Evolutionary conservation across 2,888 invertebrate genomes (phyloP).

Genomic region (Eumerus sabulonum): DNA sequence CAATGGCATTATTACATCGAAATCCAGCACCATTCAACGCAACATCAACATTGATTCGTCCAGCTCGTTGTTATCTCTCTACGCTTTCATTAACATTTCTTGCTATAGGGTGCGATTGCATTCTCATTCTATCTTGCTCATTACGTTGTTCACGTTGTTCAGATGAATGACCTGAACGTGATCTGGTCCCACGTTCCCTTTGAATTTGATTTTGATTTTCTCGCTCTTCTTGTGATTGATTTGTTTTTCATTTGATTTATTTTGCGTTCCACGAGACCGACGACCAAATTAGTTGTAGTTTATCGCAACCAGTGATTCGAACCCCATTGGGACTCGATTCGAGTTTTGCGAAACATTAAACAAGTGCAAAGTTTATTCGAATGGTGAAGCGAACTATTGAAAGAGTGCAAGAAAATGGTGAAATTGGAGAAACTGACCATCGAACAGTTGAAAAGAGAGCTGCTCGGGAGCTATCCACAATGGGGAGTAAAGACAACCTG

Average conservation of each 20-base stretch:
- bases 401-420: too few species aligned
- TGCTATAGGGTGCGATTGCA: slow-evolving; percentile 13
- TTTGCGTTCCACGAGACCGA: not conserved
- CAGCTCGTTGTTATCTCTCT: slow-evolving; percentile 9
- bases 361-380: too few species aligned
- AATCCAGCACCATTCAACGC: slow-evolving; percentile 15
- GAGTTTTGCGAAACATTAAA: too few species aligned
- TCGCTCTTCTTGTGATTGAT: slow-evolving; percentile 12
- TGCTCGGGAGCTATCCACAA: too few species aligned
- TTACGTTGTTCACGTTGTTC: slow-evolving; percentile 7
- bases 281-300: too few species aligned
- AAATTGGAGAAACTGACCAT: too few species aligned
- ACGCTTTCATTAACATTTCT: slow-evolving; percentile 7
- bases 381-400: too few species aligned
- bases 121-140: slow-evolving; percentile 12
- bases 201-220: slow-evolving; percentile 9
- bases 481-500: too few species aligned
- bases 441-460: too few species aligned
- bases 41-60: slow-evolving; percentile 9
- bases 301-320: too few species aligned
- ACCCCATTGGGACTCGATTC: too few species aligned
- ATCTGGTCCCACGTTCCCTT: not conserved
- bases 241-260: slow-evolving; percentile 1
- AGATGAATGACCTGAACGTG: too few species aligned
- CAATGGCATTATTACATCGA: slow-evolving; percentile 16